These are phyloP conservation scores for Campylomormyrus numenius DNA, from an alignment of 2,113 vertebrate species.

Conservation along the genomic window DNA sequence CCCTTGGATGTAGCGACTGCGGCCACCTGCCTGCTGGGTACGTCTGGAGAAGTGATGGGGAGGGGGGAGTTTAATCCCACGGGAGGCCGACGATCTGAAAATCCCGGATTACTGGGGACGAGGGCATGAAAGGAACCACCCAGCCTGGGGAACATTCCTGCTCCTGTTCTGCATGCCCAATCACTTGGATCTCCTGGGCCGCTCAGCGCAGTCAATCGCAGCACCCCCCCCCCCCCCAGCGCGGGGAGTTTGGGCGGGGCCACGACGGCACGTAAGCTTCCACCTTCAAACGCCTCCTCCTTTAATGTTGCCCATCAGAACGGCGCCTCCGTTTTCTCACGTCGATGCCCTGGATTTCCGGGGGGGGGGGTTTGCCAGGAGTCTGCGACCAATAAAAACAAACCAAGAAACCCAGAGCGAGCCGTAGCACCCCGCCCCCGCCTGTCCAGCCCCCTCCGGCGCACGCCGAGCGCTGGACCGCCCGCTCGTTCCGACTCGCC, in stretches of 20 bases:
- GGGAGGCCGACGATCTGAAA: background rate
- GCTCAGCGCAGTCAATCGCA: background rate
- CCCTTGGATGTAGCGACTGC: background rate
- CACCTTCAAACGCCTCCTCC: background rate
- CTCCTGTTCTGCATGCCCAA: background rate
- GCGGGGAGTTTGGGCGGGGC: background rate
- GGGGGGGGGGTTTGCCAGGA: background rate
- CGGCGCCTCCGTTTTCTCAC: background rate
- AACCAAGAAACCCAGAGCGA: background rate
- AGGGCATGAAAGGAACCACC: background rate
- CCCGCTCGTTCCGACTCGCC: background rate
- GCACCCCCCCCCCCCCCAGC: background rate
- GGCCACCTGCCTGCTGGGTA: background rate
- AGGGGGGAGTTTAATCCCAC: background rate
- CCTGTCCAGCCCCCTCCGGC: background rate
- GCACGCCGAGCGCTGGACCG: background rate
- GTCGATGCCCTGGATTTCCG: background rate
- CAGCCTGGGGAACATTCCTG: background rate
- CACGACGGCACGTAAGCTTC: background rate
- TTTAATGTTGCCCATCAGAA: background rate
- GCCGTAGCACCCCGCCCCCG: background rate
- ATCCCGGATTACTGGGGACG: slow-evolving; percentile 9
- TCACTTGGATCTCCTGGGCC: background rate
- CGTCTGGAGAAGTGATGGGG: background rate
- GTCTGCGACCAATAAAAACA: background rate